Evolutionary conservation across 2,888 invertebrate genomes (phyloP).

Genomic region (Eucriotettix oculatus): DNA sequence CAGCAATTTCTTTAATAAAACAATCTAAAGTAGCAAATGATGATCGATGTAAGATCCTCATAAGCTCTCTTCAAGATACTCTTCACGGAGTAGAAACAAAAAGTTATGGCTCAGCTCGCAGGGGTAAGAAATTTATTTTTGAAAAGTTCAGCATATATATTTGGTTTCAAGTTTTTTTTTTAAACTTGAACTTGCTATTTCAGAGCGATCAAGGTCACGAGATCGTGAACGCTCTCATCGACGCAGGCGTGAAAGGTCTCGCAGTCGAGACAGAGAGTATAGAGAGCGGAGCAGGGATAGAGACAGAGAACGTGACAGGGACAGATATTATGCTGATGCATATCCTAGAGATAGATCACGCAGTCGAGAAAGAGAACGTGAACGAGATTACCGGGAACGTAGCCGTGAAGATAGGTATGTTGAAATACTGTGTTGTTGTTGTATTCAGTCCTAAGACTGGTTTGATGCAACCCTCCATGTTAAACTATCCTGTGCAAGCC

Average conservation of each 20-base stretch:
- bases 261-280: constrained; percentile 48
- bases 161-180: neutral
- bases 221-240: constrained; percentile 32
- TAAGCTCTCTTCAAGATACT: constrained; percentile 92
- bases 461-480: too few relatives aligned
- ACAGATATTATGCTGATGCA: constrained; percentile 35
- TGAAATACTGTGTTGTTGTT: too few relatives aligned
- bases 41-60: constrained; percentile 94
- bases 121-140: constrained; percentile 28
- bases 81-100: constrained; percentile 94
- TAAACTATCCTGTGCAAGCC: too few relatives aligned
- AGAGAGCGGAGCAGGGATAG: constrained; percentile 36
- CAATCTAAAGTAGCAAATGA: constrained; percentile 93
- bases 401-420: constrained; percentile 61
- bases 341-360: constrained; percentile 61
- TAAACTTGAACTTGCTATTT: constrained; percentile 9
- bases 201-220: constrained; percentile 33
- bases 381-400: constrained; percentile 54
- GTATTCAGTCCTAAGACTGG: too few relatives aligned
- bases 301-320: constrained; percentile 33
- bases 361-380: constrained; percentile 46
- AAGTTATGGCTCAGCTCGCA: constrained; percentile 66
- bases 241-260: constrained; percentile 53
- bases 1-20: constrained; percentile 95
- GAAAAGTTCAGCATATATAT: neutral